Evolutionary conservation across 2,113 vertebrate species (phyloP).

Genomic region (Nycticorax nycticorax): DNA sequence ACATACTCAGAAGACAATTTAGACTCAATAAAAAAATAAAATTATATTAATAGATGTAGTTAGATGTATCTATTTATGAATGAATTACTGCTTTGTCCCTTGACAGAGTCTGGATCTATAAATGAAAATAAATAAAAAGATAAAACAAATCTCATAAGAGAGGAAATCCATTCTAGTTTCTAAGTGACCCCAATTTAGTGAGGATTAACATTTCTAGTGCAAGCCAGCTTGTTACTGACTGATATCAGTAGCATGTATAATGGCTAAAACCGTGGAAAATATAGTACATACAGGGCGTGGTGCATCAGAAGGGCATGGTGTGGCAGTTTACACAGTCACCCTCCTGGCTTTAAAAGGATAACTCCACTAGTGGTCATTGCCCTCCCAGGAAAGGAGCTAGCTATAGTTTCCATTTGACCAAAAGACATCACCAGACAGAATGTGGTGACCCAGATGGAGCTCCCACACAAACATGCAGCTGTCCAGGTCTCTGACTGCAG

Average conservation of each 20-base stretch:
- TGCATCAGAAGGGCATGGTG: too few relatives aligned
- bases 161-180: background rate
- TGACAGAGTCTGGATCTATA: background rate
- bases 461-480: too few relatives aligned
- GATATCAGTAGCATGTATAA: background rate
- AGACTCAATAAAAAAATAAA: background rate
- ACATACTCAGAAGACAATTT: background rate
- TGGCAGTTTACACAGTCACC: too few relatives aligned
- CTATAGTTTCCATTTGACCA: too few relatives aligned
- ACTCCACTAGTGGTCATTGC: too few relatives aligned
- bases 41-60: background rate
- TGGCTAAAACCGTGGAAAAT: background rate
- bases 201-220: background rate
- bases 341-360: too few relatives aligned
- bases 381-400: too few relatives aligned
- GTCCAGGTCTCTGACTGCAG: too few relatives aligned
- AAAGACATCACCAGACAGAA: too few relatives aligned
- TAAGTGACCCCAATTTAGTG: background rate
- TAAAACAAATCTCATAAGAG: background rate
- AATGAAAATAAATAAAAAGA: background rate
- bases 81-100: background rate
- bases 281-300: background rate
- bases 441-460: too few relatives aligned
- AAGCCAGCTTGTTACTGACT: background rate
- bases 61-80: background rate